Evolutionary conservation across 2,797 vertebrate species (phyloP).

Genomic region (Myiotriccus ornatus): DNA sequence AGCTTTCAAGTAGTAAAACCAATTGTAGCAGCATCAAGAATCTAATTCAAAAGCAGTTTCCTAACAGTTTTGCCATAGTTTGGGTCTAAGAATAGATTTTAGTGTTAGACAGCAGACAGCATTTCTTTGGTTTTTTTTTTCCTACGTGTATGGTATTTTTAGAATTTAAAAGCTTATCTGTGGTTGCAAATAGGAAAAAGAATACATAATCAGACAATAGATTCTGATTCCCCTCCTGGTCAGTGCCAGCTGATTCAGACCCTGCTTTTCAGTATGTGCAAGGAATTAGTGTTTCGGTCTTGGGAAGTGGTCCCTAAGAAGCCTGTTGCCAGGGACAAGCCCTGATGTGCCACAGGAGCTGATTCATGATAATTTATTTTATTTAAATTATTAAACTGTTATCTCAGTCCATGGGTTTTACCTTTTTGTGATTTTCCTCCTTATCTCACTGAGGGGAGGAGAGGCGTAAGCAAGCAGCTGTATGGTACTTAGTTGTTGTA

Average conservation of each 20-base stretch:
- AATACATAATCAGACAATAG: not conserved
- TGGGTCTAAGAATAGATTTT: not conserved
- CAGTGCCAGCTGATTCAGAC: not conserved
- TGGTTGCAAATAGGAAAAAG: not conserved
- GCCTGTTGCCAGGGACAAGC: not conserved
- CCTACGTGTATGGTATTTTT: not conserved
- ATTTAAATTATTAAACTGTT: not conserved
- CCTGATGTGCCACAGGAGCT: not conserved
- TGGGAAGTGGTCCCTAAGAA: not conserved
- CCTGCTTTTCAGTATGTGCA: not conserved
- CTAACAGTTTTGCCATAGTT: not conserved
- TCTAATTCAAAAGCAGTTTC: not conserved
- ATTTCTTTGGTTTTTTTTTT: not conserved
- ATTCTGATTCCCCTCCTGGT: not conserved
- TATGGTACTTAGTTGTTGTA: not conserved
- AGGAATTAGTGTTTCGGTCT: not conserved
- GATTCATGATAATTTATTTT: not conserved
- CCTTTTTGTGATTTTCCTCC: not conserved
- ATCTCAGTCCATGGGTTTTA: fast-evolving
- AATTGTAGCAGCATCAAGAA: not conserved
- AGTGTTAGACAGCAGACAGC: not conserved
- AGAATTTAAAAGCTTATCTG: not conserved
- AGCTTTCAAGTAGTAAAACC: not conserved
- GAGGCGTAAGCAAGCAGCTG: not conserved
- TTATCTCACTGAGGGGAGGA: not conserved